Percentiles rank a stretch among this genome's conserved stretches.
Conservation (phyloP, 2,888 invertebrate genomes). For the Atethmia centrago region DNA sequence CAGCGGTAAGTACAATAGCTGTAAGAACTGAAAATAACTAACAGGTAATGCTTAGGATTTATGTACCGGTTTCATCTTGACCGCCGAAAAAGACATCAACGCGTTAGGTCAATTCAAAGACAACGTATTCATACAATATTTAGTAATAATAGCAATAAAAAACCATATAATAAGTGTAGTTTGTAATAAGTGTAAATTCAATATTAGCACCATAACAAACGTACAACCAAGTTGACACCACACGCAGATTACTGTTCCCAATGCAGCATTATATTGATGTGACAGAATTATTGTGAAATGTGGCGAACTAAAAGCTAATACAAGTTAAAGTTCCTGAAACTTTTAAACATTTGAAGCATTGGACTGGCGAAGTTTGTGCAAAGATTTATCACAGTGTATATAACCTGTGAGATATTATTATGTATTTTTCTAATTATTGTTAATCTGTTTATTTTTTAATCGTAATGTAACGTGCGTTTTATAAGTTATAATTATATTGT, state of each 20-base stretch:
- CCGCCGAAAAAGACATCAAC: conserved; percentile 75
- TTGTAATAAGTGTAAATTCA: conserved; percentile 8
- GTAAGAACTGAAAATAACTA: conserved; percentile 40
- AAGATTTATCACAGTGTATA: neutral
- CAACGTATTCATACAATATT: conserved; percentile 4
- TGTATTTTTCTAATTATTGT: neutral
- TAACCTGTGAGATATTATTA: neutral
- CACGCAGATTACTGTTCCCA: neutral
- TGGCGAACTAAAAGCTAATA: conserved; percentile 5
- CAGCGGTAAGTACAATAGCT: conserved; percentile 82
- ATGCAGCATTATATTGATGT: neutral
- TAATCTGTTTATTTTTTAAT: neutral
- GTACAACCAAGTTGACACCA: neutral
- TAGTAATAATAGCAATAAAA: conserved; percentile 13
- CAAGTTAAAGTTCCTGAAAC: neutral
- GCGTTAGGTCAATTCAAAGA: conserved; percentile 56
- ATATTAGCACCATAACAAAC: conserved; percentile 7
- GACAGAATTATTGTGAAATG: conserved; percentile 4
- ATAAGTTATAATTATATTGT: neutral
- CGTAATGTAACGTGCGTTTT: neutral
- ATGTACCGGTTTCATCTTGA: conserved; percentile 21
- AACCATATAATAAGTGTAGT: neutral
- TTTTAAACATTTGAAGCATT: neutral
- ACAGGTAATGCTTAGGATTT: conserved; percentile 27
- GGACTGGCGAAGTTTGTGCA: neutral